Evolutionary conservation across 2,113 vertebrate species (phyloP), one percentile per base, ranked within the genome.

Genomic region (Tragelaphus buxtoni): DNA sequence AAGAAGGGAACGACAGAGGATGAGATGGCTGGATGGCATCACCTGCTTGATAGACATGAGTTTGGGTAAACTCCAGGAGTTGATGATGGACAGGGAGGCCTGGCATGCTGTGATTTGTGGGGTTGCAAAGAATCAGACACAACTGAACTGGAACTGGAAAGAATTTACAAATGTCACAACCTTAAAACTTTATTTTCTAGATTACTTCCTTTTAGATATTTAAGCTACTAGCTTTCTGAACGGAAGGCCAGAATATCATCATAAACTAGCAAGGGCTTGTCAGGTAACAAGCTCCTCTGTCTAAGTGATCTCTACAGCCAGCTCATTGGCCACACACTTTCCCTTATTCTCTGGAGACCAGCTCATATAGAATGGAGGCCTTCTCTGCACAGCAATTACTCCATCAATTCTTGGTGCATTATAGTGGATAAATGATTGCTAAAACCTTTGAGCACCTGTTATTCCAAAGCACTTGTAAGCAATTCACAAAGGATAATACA

Each of bases 261-360:
- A 74, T 39, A 39, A 72, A 42, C 9, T 0, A 1, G 17, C 5
- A 11, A 13, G 7, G 42, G 35, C 11, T 94, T 7, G 18, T 17
- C 3, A 0, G 22, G 55, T 39, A 63, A 24, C n/a, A 56, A 92
- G 17, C 30, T 35, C 11, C 13, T 76, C 55, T 49, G 18, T 81
- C 30, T 18, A 20, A 14, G 56, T 9, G 26, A 4, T n/a, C 18
- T 32, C 3, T 2, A 1, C 0, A 5, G 7, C 4, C 10, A 0
- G 14, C 55, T 60, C 20, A 0, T 3, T 22, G 88, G 53, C n/a
- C 60, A 69, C 4, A 20, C 5, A 2, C 24, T 0, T 10, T 28
- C 1, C 16, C 26, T 26, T 30, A 35, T 5, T 26, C 82, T 65
- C 60, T 9, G 32, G 32, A 74, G 60, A 87, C 11, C 1, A n/a